phyloP scores from a whole-genome alignment of 2,113 vertebrate species.

The Thomomys bottae region DNA sequence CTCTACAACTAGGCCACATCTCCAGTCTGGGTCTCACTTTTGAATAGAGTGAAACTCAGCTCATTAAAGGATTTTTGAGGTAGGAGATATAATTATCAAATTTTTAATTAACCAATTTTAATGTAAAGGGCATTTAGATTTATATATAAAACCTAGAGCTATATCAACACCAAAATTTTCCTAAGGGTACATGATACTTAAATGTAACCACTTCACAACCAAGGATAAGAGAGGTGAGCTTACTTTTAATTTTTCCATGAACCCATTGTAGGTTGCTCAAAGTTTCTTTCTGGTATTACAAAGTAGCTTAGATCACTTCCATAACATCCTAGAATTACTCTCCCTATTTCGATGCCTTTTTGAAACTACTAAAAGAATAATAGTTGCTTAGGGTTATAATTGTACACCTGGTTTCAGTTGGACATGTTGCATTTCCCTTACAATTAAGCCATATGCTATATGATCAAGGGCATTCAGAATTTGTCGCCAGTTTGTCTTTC shows the following conservation, averaged over 20 bases:
- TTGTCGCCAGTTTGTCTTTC: not conserved
- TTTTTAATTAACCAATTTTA: conserved; percentile 28
- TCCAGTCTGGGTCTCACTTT: not conserved
- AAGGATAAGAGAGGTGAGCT: not conserved
- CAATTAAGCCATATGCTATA: not conserved
- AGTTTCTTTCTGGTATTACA: not conserved
- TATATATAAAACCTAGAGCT: not conserved
- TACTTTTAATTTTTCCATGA: not conserved
- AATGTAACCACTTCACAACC: not conserved
- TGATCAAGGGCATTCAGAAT: not conserved
- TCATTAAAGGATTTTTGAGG: not conserved
- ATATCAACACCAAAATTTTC: not conserved
- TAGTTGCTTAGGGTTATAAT: not conserved
- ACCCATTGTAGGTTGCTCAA: not conserved
- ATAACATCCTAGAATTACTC: conserved; percentile 24
- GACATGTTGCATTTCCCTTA: not conserved
- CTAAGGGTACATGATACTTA: not conserved
- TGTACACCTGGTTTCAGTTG: not conserved
- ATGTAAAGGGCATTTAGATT: not conserved
- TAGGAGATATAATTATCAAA: not conserved
- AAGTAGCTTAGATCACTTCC: not conserved
- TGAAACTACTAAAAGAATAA: not conserved
- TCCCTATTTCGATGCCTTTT: not conserved
- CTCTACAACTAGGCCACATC: too few relatives aligned
- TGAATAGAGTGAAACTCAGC: not conserved